Percentiles rank a stretch among this genome's conserved stretches.
These are phyloP conservation scores for Habrosyne pyritoides DNA, from an alignment of 2,888 invertebrate species.

Conservation along the genomic window DNA sequence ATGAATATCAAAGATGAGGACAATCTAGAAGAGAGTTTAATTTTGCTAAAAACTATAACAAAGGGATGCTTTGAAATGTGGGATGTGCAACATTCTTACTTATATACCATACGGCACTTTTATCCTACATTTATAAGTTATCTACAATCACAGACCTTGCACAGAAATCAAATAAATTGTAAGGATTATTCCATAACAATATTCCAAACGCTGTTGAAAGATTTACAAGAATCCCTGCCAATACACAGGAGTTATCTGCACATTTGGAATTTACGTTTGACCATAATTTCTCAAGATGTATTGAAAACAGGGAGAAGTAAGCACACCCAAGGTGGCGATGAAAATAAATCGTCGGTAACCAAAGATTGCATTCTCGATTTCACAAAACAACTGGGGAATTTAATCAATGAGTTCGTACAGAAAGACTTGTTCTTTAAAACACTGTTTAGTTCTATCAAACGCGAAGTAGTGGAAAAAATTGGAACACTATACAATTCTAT, in stretches of 20 bases:
- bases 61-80: slow-evolving; percentile 30
- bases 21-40: slow-evolving; percentile 23
- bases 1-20: slow-evolving; percentile 22
- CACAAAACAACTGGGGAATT: slow-evolving; percentile 30
- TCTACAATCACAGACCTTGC: slow-evolving; percentile 20
- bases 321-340: slow-evolving; percentile 8
- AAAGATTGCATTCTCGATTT: slow-evolving; percentile 24
- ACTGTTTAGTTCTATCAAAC: neutral
- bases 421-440: slow-evolving; percentile 20
- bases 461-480: neutral
- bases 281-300: slow-evolving; percentile 28
- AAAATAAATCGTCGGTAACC: neutral
- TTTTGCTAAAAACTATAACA: slow-evolving; percentile 30
- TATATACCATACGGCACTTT: slow-evolving; percentile 22
- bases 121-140: slow-evolving; percentile 27
- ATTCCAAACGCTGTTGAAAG: slow-evolving; percentile 31
- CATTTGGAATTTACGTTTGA: slow-evolving; percentile 41
- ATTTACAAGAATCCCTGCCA: slow-evolving; percentile 24
- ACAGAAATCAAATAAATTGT: neutral
- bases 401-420: slow-evolving; percentile 32
- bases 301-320: slow-evolving; percentile 14
- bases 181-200: slow-evolving; percentile 25
- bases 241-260: slow-evolving; percentile 34
- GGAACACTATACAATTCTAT: neutral
- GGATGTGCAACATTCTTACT: slow-evolving; percentile 21